Evolutionary conservation across 2,113 vertebrate species (phyloP), one percentile per base, ranked within the genome.

Genomic region (Boleophthalmus pectinirostris): DNA sequence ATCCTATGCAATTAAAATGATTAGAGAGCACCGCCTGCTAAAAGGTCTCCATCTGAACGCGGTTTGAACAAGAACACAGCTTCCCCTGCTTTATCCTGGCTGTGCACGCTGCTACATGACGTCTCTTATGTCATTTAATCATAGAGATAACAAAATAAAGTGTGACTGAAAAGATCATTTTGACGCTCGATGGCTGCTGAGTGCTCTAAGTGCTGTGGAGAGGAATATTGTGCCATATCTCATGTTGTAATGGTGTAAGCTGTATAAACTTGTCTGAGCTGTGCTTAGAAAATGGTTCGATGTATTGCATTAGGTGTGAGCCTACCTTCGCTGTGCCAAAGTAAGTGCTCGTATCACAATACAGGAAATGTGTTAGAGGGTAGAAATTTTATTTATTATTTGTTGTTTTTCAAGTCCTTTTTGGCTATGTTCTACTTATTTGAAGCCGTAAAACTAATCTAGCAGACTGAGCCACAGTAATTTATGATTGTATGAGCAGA

Each of bases 1-100:
- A 76, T 79, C 76, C 81, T 53, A 66, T 18, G 3, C 77, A 79
- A 65, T 83, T 83, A 66, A 75, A 80, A 72, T 1, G 66, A 75
- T 82, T 68, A 63, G 69, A 3, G 45, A 57, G 63, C 21, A 46
- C 68, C 74, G 33, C 60, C 72, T 69, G 78, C 53, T 73, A 65
- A 77, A 85, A 69, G 43, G 64, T 53, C 35, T 81, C 46, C 71
- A 63, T 78, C 46, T 66, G 6, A 85, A 78, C 10, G 0, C 68
- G 49, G 38, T 47, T 67, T 69, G 23, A 24, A 8, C 23, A 10
- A 63, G 29, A 63, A 38, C 33, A 64, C 14, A 7, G 29, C 18
- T 20, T 38, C 35, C 18, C 35, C 33, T 29, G 20, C 15, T 29
- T 61, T 18, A 18, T 29, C 15, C 58, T 18, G 29, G 58, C 58